Percentiles rank a stretch among this genome's conserved stretches.
Evolutionary conservation across 2,888 invertebrate genomes (phyloP).

Genomic region (Phragmatobia fuliginosa): DNA sequence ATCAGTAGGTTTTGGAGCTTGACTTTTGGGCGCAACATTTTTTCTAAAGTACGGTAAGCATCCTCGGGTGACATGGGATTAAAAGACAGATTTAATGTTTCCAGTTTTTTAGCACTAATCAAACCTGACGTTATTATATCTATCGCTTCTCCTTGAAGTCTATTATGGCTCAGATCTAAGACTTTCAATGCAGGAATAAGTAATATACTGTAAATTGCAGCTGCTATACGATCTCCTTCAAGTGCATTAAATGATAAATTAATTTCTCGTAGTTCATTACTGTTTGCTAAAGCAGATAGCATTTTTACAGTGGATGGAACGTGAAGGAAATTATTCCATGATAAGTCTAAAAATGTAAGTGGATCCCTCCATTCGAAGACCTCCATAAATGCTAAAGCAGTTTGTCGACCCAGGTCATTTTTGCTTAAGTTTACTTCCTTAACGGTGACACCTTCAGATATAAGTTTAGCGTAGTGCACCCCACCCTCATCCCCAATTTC

Average conservation of each 20-base stretch:
- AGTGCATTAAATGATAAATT: slow-evolving; percentile 61
- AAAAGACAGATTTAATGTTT: slow-evolving; percentile 59
- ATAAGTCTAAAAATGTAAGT: slow-evolving; percentile 59
- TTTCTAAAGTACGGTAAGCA: slow-evolving; percentile 49
- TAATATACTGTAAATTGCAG: slow-evolving; percentile 49
- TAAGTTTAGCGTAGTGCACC: slow-evolving; percentile 46
- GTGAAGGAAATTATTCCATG: slow-evolving; percentile 58
- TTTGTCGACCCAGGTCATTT: slow-evolving; percentile 52
- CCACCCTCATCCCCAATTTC: slow-evolving; percentile 60
- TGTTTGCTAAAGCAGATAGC: slow-evolving; percentile 50
- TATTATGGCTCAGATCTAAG: slow-evolving; percentile 60
- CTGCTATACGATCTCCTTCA: slow-evolving; percentile 52
- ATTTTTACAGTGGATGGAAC: slow-evolving; percentile 48
- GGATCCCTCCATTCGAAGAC: slow-evolving; percentile 51
- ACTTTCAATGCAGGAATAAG: slow-evolving; percentile 46
- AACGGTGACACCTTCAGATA: slow-evolving; percentile 46
- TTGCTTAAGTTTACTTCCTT: slow-evolving; percentile 52
- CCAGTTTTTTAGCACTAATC: slow-evolving; percentile 51
- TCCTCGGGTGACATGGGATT: slow-evolving; percentile 59
- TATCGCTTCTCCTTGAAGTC: slow-evolving; percentile 52
- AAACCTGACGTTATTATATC: slow-evolving; percentile 45
- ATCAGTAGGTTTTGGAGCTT: slow-evolving; percentile 57
- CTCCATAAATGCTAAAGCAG: slow-evolving; percentile 53
- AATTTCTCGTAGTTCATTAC: slow-evolving; percentile 51
- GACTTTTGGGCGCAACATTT: slow-evolving; percentile 52